Percentiles rank a stretch among this genome's conserved stretches.
These are phyloP conservation scores for Keiferia lycopersicella DNA, from an alignment of 2,888 invertebrate genomes.

Conservation along the genomic window DNA sequence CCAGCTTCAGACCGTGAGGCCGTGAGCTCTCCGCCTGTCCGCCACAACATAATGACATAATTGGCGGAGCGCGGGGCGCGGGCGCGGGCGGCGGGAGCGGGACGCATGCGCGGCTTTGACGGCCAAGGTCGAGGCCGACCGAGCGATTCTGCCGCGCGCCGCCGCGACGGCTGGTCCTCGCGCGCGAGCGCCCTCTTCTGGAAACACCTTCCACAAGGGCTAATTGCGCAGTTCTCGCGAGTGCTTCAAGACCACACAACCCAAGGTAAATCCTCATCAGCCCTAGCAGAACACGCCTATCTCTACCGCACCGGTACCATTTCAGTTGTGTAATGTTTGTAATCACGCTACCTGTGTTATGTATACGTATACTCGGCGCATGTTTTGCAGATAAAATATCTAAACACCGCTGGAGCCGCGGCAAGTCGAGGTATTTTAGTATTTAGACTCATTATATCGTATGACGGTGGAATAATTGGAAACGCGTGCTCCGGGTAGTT, in stretches of 20 bases:
- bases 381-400: slow-evolving; percentile 39
- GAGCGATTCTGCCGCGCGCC: slow-evolving; percentile 77
- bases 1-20: slow-evolving; percentile 52
- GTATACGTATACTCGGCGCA: slow-evolving; percentile 37
- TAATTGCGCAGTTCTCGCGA: slow-evolving; percentile 67
- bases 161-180: slow-evolving; percentile 68
- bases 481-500: not conserved
- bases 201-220: slow-evolving; percentile 56
- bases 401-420: slow-evolving; percentile 27
- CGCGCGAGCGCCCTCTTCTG: slow-evolving; percentile 63
- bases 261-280: slow-evolving; percentile 51
- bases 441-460: slow-evolving; percentile 36
- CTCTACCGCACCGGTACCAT: slow-evolving; percentile 23
- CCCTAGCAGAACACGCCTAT: not conserved
- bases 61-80: slow-evolving; percentile 61
- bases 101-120: slow-evolving; percentile 80
- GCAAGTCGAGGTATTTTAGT: slow-evolving; percentile 31
- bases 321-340: slow-evolving; percentile 61
- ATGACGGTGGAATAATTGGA: slow-evolving; percentile 30
- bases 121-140: slow-evolving; percentile 81
- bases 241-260: slow-evolving; percentile 44
- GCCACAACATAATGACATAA: slow-evolving; percentile 77
- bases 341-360: slow-evolving; percentile 47
- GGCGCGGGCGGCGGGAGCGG: slow-evolving; percentile 46
- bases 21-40: slow-evolving; percentile 25